Evolutionary conservation across 2,888 invertebrate genomes (phyloP).

Genomic region (Tenthredo notha): DNA sequence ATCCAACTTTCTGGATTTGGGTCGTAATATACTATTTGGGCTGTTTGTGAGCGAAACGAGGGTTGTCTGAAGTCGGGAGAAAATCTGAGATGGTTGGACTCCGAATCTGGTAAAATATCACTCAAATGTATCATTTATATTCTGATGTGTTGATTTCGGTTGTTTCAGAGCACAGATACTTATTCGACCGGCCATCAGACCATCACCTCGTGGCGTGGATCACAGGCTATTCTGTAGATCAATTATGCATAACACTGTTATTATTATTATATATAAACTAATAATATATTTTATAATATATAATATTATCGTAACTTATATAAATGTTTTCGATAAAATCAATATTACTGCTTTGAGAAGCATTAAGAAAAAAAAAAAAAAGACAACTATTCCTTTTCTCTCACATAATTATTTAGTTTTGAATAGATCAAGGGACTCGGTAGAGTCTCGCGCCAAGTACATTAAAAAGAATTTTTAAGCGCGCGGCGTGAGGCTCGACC

Average conservation of each 20-base stretch:
- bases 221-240: conserved; percentile 78
- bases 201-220: conserved; percentile 81
- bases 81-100: no score
- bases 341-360: conserved; percentile 43
- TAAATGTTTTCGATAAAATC: conserved; percentile 72
- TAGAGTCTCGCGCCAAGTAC: no score
- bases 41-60: no score
- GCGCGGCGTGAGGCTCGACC: no score
- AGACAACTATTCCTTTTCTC: not conserved
- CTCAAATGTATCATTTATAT: conserved; percentile 37
- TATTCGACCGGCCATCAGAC: conserved; percentile 81
- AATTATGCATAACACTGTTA: conserved; percentile 70
- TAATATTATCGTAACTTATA: conserved; percentile 74
- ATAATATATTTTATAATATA: conserved; percentile 72
- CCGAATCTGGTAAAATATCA: no score
- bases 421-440: no score
- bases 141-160: conserved; percentile 8
- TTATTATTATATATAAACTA: conserved; percentile 66
- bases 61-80: no score
- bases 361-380: not conserved
- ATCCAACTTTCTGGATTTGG: no score
- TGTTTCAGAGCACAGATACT: conserved; percentile 76
- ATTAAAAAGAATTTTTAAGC: no score
- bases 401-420: not conserved
- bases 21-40: no score